Evolutionary conservation across 2,888 invertebrate species (phyloP).

Genomic region (Diadegma fenestrale): DNA sequence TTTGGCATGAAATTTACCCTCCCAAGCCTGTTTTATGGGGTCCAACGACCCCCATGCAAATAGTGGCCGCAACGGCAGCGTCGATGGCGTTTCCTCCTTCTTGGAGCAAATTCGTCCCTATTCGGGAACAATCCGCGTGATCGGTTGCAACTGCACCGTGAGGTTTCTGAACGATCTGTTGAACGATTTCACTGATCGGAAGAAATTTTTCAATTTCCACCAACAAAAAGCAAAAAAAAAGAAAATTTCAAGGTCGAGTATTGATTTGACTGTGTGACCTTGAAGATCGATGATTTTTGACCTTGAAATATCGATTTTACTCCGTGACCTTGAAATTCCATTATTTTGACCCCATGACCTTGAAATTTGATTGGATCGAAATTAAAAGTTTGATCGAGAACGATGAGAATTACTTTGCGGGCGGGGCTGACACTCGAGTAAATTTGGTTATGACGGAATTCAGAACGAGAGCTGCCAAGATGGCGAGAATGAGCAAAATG

Average conservation of each 20-base stretch:
- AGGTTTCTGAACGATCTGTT: slow-evolving; percentile 70
- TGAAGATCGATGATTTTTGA: too few relatives aligned
- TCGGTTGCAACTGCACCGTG: slow-evolving; percentile 92
- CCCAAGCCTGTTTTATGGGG: slow-evolving; percentile 92
- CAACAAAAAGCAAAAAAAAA: background rate
- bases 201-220: too few relatives aligned
- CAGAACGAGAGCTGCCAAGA: slow-evolving; percentile 90
- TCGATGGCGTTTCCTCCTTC: slow-evolving; percentile 92
- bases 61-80: slow-evolving; percentile 90
- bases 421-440: background rate
- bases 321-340: too few relatives aligned
- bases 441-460: slow-evolving; percentile 87
- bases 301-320: too few relatives aligned
- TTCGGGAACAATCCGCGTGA: slow-evolving; percentile 89
- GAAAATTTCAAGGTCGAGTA: slow-evolving; percentile 5
- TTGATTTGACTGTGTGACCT: background rate
- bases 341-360: too few relatives aligned
- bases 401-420: slow-evolving; percentile 19
- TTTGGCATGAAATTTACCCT: slow-evolving; percentile 86
- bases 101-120: slow-evolving; percentile 89
- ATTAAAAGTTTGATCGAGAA: background rate
- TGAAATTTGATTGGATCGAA: background rate
- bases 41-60: slow-evolving; percentile 91
- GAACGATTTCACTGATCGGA: background rate
- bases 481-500: slow-evolving; percentile 88